phyloP scores from a whole-genome alignment of 2,888 invertebrate species.

The Malacosoma neustria region DNA sequence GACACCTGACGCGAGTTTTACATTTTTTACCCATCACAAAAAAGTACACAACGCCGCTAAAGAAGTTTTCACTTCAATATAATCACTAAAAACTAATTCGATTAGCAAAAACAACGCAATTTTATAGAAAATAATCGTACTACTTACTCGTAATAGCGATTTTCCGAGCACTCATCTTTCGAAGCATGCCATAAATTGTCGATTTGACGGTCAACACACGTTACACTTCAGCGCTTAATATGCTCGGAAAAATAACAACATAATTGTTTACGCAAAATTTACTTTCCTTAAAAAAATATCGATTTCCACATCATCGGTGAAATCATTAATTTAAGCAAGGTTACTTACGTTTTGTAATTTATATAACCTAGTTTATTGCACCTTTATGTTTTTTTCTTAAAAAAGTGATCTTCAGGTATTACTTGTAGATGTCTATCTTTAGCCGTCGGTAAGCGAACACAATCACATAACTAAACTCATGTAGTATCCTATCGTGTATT shows the following conservation, averaged over 20 bases:
- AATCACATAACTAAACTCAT: too few relatives aligned
- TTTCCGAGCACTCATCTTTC: neutral
- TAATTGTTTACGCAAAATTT: slow-evolving; percentile 4
- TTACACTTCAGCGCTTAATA: neutral
- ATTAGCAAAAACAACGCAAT: neutral
- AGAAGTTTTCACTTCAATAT: too few relatives aligned
- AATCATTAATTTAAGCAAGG: slow-evolving; percentile 4
- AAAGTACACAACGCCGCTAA: too few relatives aligned
- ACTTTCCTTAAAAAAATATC: slow-evolving; percentile 2
- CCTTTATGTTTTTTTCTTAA: too few relatives aligned
- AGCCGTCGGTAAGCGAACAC: too few relatives aligned
- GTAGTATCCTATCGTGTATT: too few relatives aligned
- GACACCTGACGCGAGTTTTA: too few relatives aligned
- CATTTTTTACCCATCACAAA: too few relatives aligned
- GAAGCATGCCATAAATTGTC: neutral
- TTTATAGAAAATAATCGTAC: neutral
- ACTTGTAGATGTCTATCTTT: too few relatives aligned
- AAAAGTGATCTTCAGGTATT: too few relatives aligned
- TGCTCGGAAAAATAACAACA: neutral
- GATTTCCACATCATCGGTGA: slow-evolving; percentile 1
- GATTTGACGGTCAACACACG: neutral
- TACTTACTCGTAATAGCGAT: neutral
- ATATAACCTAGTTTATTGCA: neutral
- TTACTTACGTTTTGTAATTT: neutral
- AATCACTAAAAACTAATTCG: too few relatives aligned